Conservation (phyloP, 1,140 invertebrate genomes). For the Scaptodrosophila lebanonensis region DNA sequence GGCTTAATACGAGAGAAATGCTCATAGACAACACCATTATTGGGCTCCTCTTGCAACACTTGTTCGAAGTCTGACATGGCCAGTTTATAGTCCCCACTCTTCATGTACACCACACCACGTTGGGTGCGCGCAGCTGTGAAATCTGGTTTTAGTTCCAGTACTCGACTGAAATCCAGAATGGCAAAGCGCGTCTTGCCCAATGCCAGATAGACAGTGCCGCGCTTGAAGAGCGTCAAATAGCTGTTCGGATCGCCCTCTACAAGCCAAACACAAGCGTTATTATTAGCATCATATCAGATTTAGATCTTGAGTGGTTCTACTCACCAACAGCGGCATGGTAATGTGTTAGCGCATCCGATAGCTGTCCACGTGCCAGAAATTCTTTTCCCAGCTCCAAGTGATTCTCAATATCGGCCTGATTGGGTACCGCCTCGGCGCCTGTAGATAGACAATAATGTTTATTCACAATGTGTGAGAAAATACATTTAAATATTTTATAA, state of each 20-base stretch:
- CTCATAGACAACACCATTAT: slow-evolving; percentile 86
- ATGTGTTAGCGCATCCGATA: slow-evolving; percentile 96
- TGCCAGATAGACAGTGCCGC: slow-evolving; percentile 97
- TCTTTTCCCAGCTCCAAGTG: slow-evolving; percentile 96
- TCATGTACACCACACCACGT: slow-evolving; percentile 91
- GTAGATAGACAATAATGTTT: slow-evolving; percentile 28
- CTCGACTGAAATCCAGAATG: slow-evolving; percentile 93
- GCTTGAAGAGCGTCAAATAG: slow-evolving; percentile 95
- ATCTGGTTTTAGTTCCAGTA: slow-evolving; percentile 95
- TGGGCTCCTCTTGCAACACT: slow-evolving; percentile 83
- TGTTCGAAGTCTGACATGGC: slow-evolving; percentile 89
- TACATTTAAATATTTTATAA: slow-evolving; percentile 7
- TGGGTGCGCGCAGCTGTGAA: slow-evolving; percentile 94
- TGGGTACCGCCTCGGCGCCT: slow-evolving; percentile 81
- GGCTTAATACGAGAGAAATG: slow-evolving; percentile 83
- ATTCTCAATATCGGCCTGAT: slow-evolving; percentile 89
- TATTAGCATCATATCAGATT: background rate
- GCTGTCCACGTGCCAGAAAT: slow-evolving; percentile 92
- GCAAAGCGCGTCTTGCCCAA: slow-evolving; percentile 97
- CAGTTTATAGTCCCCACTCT: slow-evolving; percentile 90
- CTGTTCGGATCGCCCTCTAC: slow-evolving; percentile 96
- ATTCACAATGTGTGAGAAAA: slow-evolving; percentile 10
- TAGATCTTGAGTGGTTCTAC: slow-evolving; percentile 49
- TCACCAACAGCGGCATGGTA: slow-evolving; percentile 98
- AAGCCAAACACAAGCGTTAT: slow-evolving; percentile 45